Evolutionary conservation across 1,140 invertebrate genomes (phyloP), one percentile per base, ranked within the genome.

Genomic region (Melitaea cinxia): DNA sequence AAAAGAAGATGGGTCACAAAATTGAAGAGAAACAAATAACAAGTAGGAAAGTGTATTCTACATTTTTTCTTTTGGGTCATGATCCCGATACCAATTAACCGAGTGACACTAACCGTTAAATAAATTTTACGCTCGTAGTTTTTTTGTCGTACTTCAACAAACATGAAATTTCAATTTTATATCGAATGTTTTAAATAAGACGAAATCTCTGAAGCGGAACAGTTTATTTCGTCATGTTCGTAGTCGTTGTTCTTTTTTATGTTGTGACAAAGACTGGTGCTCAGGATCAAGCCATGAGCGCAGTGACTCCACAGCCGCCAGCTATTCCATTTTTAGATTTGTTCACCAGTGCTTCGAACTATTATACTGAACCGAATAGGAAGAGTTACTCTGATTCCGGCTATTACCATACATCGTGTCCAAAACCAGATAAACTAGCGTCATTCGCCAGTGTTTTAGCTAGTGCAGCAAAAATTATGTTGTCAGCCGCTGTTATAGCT

Each of bases 391-490:
- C 78, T 0, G 85, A 89, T 47, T 69, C 80, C 10, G 73, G 74
- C 33, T 75, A 83, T 52, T 75, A 79, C 45, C 72, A 71, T 52
- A 73, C 73, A 15, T 83, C 82, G 15, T 88, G 85, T 65, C 77
- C 83, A 7, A 87, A 85, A 59, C 50, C 77, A 30, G 85, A 91
- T 63, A 72, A 80, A n/a, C 68, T 91, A 6, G 74, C 81, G 12
- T 85, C 85, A 1, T 81, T 88, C 35, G 86, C 88, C 5, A 89
- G 78, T 62, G 64, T 89, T 35, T 52, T 91, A 59, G 83, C 78
- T 3, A 89, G 83, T 67, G 86, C 83, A 14, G 88, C 85, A n/a
- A 91, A 91, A 71, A 87, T 91, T 49, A 85, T 91, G 80, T 64
- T 91, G 37, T 87, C 88, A 0, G 80, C 77, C 19, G 79, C 85